phyloP scores from a whole-genome alignment of 2,113 vertebrate genomes.

The Junco hyemalis region DNA sequence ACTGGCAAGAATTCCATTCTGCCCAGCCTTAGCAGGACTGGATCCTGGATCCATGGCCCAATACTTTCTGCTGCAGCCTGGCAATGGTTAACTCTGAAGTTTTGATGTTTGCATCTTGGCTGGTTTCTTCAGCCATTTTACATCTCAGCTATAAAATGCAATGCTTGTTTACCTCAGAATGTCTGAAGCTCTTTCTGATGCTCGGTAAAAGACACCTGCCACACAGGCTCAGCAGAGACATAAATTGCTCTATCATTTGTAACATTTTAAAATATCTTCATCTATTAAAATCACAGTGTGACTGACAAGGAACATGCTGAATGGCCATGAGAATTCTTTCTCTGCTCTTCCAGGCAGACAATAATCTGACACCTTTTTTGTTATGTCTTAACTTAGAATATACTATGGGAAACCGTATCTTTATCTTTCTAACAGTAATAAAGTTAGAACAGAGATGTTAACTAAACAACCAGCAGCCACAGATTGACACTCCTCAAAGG shows the following conservation, averaged over 20 bases:
- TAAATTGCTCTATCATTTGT: slow-evolving; percentile 53
- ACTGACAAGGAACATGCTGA: slow-evolving; percentile 53
- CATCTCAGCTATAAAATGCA: not conserved
- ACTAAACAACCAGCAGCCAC: not conserved
- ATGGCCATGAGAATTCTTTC: slow-evolving; percentile 43
- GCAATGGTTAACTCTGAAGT: not conserved
- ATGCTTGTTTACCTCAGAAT: slow-evolving; percentile 10
- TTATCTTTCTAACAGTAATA: not conserved
- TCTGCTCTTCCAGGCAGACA: slow-evolving; percentile 44
- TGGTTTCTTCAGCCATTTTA: not conserved
- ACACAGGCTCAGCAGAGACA: slow-evolving; percentile 28
- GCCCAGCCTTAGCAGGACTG: not conserved
- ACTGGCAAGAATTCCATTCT: not conserved
- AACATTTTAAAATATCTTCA: slow-evolving; percentile 29
- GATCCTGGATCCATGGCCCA: not conserved
- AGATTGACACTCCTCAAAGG: not conserved
- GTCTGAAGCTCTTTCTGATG: slow-evolving; percentile 8
- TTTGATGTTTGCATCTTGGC: not conserved
- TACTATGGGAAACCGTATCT: not conserved
- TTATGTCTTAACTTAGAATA: slow-evolving; percentile 15
- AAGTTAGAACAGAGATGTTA: not conserved
- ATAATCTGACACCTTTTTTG: slow-evolving; percentile 51
- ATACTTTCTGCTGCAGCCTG: not conserved
- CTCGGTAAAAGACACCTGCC: slow-evolving; percentile 61
- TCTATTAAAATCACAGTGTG: slow-evolving; percentile 54